A percentile compares a stretch with the other conserved stretches of the same genome.
These are phyloP conservation scores for Sinocyclocheilus anshuiensis DNA, from an alignment of 2,113 vertebrate genomes.

Conservation along the genomic window DNA sequence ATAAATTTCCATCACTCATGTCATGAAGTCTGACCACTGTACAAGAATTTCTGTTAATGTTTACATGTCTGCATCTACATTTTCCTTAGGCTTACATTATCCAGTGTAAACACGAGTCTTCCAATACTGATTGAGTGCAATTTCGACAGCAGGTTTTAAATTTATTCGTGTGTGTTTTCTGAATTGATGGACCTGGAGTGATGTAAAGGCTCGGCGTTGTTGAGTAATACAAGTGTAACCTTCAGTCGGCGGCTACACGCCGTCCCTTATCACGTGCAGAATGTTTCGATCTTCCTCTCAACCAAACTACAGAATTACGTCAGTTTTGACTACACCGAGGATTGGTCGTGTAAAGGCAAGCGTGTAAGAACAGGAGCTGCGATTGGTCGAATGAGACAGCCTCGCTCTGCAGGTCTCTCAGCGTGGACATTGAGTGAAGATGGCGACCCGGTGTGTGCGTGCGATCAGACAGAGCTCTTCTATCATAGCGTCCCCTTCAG, in stretches of 20 bases:
- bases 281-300: constrained; percentile 51
- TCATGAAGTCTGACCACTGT: neutral
- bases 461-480: constrained; percentile 68
- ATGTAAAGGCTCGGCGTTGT: neutral
- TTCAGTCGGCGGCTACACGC: constrained; percentile 3
- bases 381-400: constrained; percentile 30
- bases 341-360: constrained; percentile 22
- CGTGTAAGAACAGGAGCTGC: neutral
- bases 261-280: constrained; percentile 50
- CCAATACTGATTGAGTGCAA: neutral
- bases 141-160: neutral
- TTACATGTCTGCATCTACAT: neutral
- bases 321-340: neutral
- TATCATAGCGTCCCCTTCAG: constrained; percentile 57
- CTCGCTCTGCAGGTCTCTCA: neutral
- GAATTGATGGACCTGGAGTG: neutral
- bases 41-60: neutral
- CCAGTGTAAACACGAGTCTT: neutral
- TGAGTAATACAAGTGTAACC: constrained; percentile 40
- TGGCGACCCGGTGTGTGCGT: constrained; percentile 76
- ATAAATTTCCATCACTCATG: neutral
- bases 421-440: constrained; percentile 55
- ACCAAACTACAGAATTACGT: constrained; percentile 45
- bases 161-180: neutral
- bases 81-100: neutral